Percentiles rank a stretch among this genome's conserved stretches.
Evolutionary conservation across 2,797 vertebrate species (phyloP).

Genomic region (Gambusia yucatana): DNA sequence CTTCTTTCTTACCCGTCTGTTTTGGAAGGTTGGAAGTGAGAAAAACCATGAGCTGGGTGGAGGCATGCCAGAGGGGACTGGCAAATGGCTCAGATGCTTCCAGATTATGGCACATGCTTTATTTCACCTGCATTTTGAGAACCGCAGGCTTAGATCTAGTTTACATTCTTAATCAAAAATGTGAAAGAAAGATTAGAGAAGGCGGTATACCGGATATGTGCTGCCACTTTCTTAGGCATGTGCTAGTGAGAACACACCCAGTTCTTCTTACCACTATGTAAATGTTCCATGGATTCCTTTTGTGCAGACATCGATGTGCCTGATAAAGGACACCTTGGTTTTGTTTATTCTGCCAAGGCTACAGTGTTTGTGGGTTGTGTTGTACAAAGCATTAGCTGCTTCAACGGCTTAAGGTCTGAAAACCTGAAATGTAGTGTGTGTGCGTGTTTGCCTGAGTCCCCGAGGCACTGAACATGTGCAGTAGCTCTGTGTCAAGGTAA

Average conservation of each 20-base stretch:
- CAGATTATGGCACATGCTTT: constrained; percentile 54
- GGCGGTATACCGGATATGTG: neutral
- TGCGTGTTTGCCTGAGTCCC: constrained; percentile 43
- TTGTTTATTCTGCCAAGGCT: constrained; percentile 66
- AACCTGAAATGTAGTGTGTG: constrained; percentile 39
- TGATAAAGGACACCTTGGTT: constrained; percentile 65
- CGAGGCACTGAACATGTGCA: constrained; percentile 56
- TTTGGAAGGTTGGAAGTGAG: constrained; percentile 43
- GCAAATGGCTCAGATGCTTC: constrained; percentile 44
- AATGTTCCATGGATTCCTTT: constrained; percentile 48
- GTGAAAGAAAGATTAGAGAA: constrained; percentile 29
- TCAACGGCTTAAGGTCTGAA: constrained; percentile 55
- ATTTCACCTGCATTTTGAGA: constrained; percentile 48
- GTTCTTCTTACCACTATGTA: constrained; percentile 22
- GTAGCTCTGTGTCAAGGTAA: constrained; percentile 63
- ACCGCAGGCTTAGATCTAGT: constrained; percentile 16
- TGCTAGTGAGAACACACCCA: constrained; percentile 9
- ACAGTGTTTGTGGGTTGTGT: constrained; percentile 47
- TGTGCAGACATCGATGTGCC: constrained; percentile 48
- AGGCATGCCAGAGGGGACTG: constrained; percentile 60
- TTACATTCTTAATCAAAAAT: constrained; percentile 18
- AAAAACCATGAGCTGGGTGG: constrained; percentile 43
- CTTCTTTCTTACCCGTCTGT: constrained; percentile 53
- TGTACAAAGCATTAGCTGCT: constrained; percentile 52
- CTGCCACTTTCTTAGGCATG: constrained; percentile 14